Base-by-base conservation (phyloP, 2,797 vertebrate genomes). In the Falco novaeseelandiae region DNA sequence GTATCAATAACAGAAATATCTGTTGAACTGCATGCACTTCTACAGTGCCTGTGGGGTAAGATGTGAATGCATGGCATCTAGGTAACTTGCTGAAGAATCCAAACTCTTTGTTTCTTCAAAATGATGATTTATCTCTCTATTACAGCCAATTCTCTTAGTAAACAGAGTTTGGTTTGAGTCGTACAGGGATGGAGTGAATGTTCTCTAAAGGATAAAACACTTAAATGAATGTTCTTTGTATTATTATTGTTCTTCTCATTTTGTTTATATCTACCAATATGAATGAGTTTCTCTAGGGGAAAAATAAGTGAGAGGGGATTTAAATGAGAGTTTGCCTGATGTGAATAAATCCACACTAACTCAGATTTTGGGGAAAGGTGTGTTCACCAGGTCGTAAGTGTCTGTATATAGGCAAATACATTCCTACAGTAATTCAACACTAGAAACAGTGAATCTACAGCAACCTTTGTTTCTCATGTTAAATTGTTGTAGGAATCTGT, bases 81-180 rank as follows among this genome's bases (percentile, higher is more conserved):
- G 40, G 8, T 46, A 84, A 89, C 65, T 38, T 63, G 61, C 58
- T 40, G 57, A 70, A 69, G 46, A 93, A 58, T 32, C 48, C 52
- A 61, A 62, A 71, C 58, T 44, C 67, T 32, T 44, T 87, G 54
- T 86, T 63, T 73, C 59, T 90, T 93, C 59, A 62, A 69, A 66
- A 36, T 62, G 22, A 40, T 55, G 61, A 70, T 76, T 84, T 96
- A 46, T 83, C 72, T 86, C 15, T 82, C 87, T 89, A 88, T 94
- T 96, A 62, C 87, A 72, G 9, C 30, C n/a, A 69, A 63, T 61
- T 63, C n/a, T 78, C 48, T 12, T 19, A 69, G 34, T 65, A 83
- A 79, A 79, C 48, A 54, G 23, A 26, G 13, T 69, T 93, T 84
- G 72, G 48, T 90, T 83, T 84, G 92, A 89, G 83, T 95, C 86